A percentile compares a stretch with the other conserved stretches of the same genome.
phyloP scores from a whole-genome alignment of 2,797 vertebrate genomes.

The Vipera latastei region DNA sequence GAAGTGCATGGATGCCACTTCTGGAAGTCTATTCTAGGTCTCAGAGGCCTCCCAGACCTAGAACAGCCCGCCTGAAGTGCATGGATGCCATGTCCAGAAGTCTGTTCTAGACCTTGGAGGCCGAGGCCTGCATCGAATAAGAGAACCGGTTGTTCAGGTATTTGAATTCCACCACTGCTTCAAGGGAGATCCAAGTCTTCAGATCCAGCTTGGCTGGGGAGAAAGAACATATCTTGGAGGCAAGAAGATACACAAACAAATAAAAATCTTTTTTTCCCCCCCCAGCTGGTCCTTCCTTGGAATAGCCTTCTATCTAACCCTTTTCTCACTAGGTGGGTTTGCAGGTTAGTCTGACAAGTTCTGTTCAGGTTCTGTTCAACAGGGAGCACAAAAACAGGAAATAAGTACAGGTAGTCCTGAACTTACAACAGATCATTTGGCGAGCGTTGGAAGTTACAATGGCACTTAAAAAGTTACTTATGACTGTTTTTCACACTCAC shows the following conservation, averaged over 20 bases:
- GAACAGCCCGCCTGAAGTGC: too few relatives aligned
- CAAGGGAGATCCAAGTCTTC: neutral
- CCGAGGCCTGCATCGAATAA: too few relatives aligned
- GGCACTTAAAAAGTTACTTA: neutral
- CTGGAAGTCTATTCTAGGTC: too few relatives aligned
- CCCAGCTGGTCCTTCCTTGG: neutral
- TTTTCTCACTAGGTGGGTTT: neutral
- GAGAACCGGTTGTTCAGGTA: too few relatives aligned
- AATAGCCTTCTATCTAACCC: neutral
- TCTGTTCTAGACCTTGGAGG: too few relatives aligned
- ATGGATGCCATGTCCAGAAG: too few relatives aligned
- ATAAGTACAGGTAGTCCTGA: too few relatives aligned
- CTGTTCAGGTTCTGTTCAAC: too few relatives aligned
- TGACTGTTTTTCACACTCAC: neutral
- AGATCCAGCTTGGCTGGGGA: neutral
- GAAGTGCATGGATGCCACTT: too few relatives aligned
- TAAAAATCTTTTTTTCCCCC: neutral
- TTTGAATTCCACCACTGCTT: too few relatives aligned
- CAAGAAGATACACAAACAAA: neutral
- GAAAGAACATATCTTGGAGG: neutral
- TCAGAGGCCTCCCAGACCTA: too few relatives aligned
- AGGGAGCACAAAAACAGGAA: neutral
- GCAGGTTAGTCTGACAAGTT: neutral
- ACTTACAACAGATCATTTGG: neutral
- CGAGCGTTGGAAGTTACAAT: neutral